Evolutionary conservation across 2,797 vertebrate genomes (phyloP).

Genomic region (Helicolenus hilgendorfi): DNA sequence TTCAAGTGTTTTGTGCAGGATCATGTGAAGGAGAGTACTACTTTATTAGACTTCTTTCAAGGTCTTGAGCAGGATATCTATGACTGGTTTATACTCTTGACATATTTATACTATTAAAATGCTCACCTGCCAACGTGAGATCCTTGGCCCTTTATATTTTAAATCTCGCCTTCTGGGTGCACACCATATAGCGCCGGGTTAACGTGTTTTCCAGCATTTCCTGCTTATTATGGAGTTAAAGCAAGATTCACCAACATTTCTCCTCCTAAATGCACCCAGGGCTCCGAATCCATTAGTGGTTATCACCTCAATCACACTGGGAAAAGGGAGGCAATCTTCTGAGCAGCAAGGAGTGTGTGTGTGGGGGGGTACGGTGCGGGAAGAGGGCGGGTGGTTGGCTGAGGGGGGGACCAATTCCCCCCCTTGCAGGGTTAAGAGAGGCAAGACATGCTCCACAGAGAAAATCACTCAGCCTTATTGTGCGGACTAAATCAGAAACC

Average conservation of each 20-base stretch:
- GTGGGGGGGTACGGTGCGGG: neutral
- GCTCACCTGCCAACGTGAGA: neutral
- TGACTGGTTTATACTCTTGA: neutral
- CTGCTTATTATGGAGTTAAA: constrained; percentile 6
- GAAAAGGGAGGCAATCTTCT: constrained; percentile 59
- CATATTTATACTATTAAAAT: neutral
- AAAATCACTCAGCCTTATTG: constrained; percentile 73
- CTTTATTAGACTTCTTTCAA: neutral
- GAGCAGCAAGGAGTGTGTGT: neutral
- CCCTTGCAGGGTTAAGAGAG: constrained; percentile 49
- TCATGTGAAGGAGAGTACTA: neutral
- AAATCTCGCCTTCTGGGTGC: neutral
- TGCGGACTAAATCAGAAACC: constrained; percentile 74
- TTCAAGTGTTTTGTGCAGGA: neutral
- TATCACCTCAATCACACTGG: constrained; percentile 62
- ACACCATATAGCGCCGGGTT: neutral
- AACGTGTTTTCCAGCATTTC: constrained; percentile 10
- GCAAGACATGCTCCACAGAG: constrained; percentile 58
- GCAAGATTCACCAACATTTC: constrained; percentile 24
- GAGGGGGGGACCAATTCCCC: neutral
- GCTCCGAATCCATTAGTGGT: constrained; percentile 68
- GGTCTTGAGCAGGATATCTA: neutral
- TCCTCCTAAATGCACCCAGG: constrained; percentile 48
- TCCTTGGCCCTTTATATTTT: neutral
- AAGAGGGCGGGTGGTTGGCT: neutral